Evolutionary conservation across 1,140 invertebrate genomes (phyloP).

Genomic region (Drosophila auraria): DNA sequence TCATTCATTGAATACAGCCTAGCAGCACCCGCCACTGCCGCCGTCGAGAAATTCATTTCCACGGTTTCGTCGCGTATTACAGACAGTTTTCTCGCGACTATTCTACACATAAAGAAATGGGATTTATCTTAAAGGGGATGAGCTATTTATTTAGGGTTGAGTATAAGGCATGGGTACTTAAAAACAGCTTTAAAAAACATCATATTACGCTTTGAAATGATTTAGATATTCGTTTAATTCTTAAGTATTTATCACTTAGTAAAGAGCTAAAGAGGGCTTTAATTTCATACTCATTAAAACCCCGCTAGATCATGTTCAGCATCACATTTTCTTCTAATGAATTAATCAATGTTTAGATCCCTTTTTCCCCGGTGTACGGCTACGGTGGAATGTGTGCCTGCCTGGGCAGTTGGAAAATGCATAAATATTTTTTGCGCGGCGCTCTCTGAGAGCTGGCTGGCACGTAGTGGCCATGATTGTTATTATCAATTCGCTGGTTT

Average conservation of each 20-base stretch:
- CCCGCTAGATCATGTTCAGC: not conserved
- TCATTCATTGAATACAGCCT: constrained; percentile 47
- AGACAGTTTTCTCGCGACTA: constrained; percentile 26
- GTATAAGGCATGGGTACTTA: not conserved
- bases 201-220: not conserved
- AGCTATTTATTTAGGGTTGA: too few species aligned
- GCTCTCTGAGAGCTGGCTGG: constrained; percentile 20
- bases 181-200: not conserved
- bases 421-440: constrained; percentile 43
- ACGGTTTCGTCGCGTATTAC: constrained; percentile 34
- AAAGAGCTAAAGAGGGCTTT: too few species aligned
- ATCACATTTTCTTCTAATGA: not conserved
- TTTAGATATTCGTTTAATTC: too few species aligned
- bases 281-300: not conserved
- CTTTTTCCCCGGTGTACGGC: constrained; percentile 8
- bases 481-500: constrained; percentile 44
- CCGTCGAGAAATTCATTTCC: constrained; percentile 42
- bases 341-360: not conserved
- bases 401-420: constrained; percentile 28
- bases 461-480: constrained; percentile 48
- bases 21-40: not conserved
- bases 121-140: not conserved
- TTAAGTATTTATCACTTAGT: too few species aligned
- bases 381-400: constrained; percentile 6
- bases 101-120: constrained; percentile 6